Evolutionary conservation across 2,113 vertebrate genomes (phyloP), one percentile per base, ranked within the genome.

Genomic region (Athene noctua): DNA sequence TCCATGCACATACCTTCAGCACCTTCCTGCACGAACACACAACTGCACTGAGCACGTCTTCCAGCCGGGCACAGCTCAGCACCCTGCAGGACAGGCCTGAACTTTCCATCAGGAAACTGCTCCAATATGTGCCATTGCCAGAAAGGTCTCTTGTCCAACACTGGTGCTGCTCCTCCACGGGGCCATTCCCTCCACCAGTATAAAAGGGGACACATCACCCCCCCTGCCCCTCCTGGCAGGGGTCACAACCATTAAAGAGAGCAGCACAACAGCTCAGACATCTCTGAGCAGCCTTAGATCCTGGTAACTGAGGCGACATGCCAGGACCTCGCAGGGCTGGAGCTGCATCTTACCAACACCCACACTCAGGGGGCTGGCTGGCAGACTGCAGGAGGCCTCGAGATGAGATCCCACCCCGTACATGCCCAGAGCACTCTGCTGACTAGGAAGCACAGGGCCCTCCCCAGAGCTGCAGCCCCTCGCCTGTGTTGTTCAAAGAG

Each of bases 21-120:
- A 36, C 16, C 32, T 89, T 68, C 44, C 58, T 34, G 54, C 54
- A 73, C 42, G 58, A 78, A 49, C 30, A 72, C 58, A 38, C 1
- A 0, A 38, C 3, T 4, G 2, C 58, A 34, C 29, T 46, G 18
- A 32, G 32, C 0, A 2, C 3, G 1, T 51, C 61, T 36, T 62
- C 62, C 79, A 66, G 59, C 19, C 2, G 0, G 49, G 15, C 36
- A 73, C 0, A 3, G 90, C 71, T 86, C 80, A 61, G 90, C n/a
- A 80, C 19, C 40, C 84, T 62, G 36, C 55, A 79, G 55, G 22
- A 66, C 65, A 80, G 54, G 29, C 32, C n/a, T 47, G 21, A 44
- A n/a, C 62, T 55, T 71, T 34, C 36, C 54, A 65, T 34, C 84
- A 65, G 49, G 38, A 38, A 68, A 32, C n/a, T 36, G n/a, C 44